phyloP scores from a whole-genome alignment of 2,113 vertebrate genomes.

The Aspidoscelis tigris region DNA sequence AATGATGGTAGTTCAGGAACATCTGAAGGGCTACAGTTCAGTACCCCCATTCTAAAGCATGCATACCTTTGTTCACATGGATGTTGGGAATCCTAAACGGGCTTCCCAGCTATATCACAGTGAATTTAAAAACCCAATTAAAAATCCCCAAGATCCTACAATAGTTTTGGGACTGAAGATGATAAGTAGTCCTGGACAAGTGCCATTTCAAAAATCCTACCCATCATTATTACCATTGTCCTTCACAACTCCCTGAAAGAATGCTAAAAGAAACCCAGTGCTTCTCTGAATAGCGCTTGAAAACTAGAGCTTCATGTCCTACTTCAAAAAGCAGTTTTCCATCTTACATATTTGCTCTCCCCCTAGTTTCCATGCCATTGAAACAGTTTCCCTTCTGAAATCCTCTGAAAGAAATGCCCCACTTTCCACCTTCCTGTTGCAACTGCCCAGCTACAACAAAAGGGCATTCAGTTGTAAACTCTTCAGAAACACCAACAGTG shows the following conservation, averaged over 20 bases:
- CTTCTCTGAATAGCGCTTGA: not conserved
- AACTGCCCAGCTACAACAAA: constrained; percentile 2
- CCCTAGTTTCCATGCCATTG: not conserved
- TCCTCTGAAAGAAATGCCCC: not conserved
- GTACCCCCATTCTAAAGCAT: too few relatives aligned
- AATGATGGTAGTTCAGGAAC: too few relatives aligned
- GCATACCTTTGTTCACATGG: not conserved
- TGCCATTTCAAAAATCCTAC: not conserved
- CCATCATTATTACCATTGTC: not conserved
- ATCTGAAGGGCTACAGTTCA: too few relatives aligned
- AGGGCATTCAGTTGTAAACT: not conserved
- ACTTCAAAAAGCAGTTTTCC: not conserved
- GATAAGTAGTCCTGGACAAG: not conserved
- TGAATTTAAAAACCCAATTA: too few relatives aligned
- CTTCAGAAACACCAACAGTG: not conserved
- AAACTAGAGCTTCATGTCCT: not conserved
- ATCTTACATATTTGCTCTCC: not conserved
- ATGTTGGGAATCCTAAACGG: not conserved
- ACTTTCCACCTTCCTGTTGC: not conserved
- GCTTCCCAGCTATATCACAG: too few relatives aligned
- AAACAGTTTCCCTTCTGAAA: constrained; percentile 7
- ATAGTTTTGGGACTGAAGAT: not conserved
- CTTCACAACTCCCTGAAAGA: not conserved
- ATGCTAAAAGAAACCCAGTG: too few relatives aligned
- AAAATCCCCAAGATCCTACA: too few relatives aligned